Percentiles rank a stretch among this genome's conserved stretches.
Conservation (phyloP, 2,797 vertebrate genomes). For the Ctenochaetus hawaiiensis region DNA sequence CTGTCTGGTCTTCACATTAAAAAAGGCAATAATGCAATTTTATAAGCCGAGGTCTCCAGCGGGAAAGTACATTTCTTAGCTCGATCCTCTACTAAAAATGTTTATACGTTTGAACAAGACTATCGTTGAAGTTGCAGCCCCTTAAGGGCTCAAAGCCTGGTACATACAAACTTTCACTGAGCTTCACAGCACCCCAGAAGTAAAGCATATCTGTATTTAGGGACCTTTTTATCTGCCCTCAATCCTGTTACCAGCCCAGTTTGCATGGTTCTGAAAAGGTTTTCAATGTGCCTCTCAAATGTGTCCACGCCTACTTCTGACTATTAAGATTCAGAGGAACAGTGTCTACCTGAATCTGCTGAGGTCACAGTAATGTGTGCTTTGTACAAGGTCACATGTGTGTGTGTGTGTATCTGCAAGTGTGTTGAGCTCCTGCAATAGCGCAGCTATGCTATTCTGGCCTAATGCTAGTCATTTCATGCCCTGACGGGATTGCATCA, state of each 20-base stretch:
- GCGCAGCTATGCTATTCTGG: constrained; percentile 64
- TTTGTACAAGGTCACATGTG: constrained; percentile 34
- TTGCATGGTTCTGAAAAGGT: constrained; percentile 34
- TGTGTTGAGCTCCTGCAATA: constrained; percentile 61
- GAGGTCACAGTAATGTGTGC: constrained; percentile 53
- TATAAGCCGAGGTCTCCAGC: constrained; percentile 29
- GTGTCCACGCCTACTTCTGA: constrained; percentile 31
- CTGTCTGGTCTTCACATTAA: constrained; percentile 35
- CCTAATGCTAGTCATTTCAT: constrained; percentile 83
- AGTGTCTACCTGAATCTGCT: constrained; percentile 46
- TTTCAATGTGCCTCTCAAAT: constrained; percentile 46
- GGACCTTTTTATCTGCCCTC: constrained; percentile 46
- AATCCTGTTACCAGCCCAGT: constrained; percentile 60
- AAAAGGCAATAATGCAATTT: constrained; percentile 43
- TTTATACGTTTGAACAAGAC: constrained; percentile 52
- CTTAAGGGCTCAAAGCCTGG: constrained; percentile 46
- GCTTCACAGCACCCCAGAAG: constrained; percentile 43
- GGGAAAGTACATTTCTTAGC: constrained; percentile 41
- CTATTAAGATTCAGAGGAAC: constrained; percentile 53
- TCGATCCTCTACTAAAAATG: constrained; percentile 41
- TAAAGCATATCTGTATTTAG: constrained; percentile 45
- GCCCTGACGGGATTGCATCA: constrained; percentile 79
- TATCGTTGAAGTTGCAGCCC: constrained; percentile 43
- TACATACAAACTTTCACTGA: constrained; percentile 37
- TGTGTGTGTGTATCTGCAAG: constrained; percentile 49